Percentiles rank a stretch among this genome's conserved stretches.
These are phyloP conservation scores for Pelobates cultripes DNA, from an alignment of 2,797 vertebrate species.

Conservation along the genomic window DNA sequence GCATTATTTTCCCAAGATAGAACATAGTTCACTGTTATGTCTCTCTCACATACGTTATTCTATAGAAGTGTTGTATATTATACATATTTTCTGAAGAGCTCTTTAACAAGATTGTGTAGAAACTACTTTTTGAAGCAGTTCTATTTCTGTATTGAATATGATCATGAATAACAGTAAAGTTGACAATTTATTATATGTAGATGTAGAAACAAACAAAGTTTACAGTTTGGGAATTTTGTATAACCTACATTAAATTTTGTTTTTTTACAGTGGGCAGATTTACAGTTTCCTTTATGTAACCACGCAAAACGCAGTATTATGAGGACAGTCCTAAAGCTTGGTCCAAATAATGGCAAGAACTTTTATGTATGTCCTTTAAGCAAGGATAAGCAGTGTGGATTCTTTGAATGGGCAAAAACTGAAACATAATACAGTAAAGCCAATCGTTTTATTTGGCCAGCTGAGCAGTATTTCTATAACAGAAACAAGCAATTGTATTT, in stretches of 20 bases:
- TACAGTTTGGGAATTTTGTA: background rate
- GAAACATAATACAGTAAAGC: constrained; percentile 47
- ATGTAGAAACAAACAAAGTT: no score
- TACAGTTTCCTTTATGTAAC: constrained; percentile 85
- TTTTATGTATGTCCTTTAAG: constrained; percentile 85
- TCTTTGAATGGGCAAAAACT: constrained; percentile 88
- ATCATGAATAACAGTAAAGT: no score
- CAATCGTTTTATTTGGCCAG: constrained; percentile 39
- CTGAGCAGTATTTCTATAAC: background rate
- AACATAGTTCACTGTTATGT: no score
- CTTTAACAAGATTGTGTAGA: no score
- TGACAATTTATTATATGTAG: no score
- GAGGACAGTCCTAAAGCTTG: constrained; percentile 91
- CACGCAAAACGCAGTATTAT: constrained; percentile 84
- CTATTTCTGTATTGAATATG: no score
- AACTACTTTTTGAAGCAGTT: no score
- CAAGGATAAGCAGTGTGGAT: constrained; percentile 85
- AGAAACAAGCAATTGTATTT: no score
- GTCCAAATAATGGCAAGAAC: constrained; percentile 90
- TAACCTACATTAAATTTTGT: background rate
- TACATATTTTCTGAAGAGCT: no score
- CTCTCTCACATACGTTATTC: no score
- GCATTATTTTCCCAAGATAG: no score
- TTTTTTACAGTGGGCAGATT: constrained; percentile 88
- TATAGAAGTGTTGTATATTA: no score